Evolutionary conservation across 2,797 vertebrate genomes (phyloP), one percentile per base, ranked within the genome.

Genomic region (Eptatretus atami): DNA sequence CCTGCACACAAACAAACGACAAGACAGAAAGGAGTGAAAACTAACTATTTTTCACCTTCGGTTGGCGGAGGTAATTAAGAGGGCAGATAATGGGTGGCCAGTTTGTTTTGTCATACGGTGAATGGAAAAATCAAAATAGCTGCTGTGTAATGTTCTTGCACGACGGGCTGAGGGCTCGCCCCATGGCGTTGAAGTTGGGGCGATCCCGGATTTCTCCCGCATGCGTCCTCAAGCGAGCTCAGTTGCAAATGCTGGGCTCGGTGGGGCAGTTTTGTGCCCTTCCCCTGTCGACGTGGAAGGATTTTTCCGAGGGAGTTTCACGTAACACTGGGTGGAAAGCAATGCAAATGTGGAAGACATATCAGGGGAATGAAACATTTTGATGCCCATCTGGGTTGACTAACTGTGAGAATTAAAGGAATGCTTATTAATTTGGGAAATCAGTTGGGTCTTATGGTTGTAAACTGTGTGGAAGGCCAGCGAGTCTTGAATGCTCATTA

Each of bases 121-220:
- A 52, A 15, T 53, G 63, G 66, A 67, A 64, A 70, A 69, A 98
- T 98, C 92, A 69, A 96, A 96, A n/a, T n/a, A 1, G 88, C 90
- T 2, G 90, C 92, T n/a, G n/a, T 0, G 92, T 96, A 72, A 98
- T 98, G 53, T 95, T 80, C n/a, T 98, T 54, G 92, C 92, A 68
- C 88, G 94, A 74, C 93, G n/a, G 95, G 78, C 92, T 98, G 64
- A 98, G 83, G 11, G 90, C n/a, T 83, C 81, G 44, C n/a, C 92
- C 92, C 52, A 95, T 90, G 0, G 88, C 90, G 0, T 98, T 98
- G 73, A 98, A 98, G 70, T 96, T 98, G n/a, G n/a, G n/a, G 72
- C 90, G 94, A 74, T 95, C 92, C 1, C 92, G 75, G 70, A 98
- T 95, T 75, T 98, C n/a, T n/a, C n/a, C 92, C 0, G 90, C 90